Evolutionary conservation across 2,888 invertebrate genomes (phyloP).

Genomic region (Spialia ferax): DNA sequence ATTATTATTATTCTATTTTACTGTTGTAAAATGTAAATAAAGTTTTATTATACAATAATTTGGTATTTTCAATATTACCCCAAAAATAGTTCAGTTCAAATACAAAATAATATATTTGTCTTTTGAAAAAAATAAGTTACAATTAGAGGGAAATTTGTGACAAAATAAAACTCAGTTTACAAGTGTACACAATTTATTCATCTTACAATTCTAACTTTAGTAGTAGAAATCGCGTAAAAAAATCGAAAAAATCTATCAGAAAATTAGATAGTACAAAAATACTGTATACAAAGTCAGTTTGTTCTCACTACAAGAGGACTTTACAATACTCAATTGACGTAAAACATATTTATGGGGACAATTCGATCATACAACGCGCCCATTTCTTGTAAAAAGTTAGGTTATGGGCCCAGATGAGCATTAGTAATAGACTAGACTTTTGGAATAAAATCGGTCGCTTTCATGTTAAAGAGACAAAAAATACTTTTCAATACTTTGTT

Average conservation of each 20-base stretch:
- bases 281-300: slow-evolving; percentile 64
- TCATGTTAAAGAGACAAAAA: no score
- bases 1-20: slow-evolving; percentile 40
- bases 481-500: no score
- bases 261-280: slow-evolving; percentile 82
- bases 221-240: slow-evolving; percentile 76
- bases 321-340: slow-evolving; percentile 36
- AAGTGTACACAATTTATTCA: slow-evolving; percentile 84
- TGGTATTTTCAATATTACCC: not conserved
- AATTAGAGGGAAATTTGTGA: not conserved
- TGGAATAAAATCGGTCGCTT: no score
- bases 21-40: not conserved
- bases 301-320: slow-evolving; percentile 42
- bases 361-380: not conserved
- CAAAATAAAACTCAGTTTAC: slow-evolving; percentile 39
- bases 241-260: slow-evolving; percentile 67
- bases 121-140: not conserved
- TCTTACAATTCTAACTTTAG: slow-evolving; percentile 74
- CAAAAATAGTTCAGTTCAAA: no score
- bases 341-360: slow-evolving; percentile 11
- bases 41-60: not conserved
- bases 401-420: no score
- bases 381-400: no score
- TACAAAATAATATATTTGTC: not conserved
- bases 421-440: no score